Conservation (phyloP, 92 coral and sea anemone genomes). For the Epizoanthus scotinus region DNA sequence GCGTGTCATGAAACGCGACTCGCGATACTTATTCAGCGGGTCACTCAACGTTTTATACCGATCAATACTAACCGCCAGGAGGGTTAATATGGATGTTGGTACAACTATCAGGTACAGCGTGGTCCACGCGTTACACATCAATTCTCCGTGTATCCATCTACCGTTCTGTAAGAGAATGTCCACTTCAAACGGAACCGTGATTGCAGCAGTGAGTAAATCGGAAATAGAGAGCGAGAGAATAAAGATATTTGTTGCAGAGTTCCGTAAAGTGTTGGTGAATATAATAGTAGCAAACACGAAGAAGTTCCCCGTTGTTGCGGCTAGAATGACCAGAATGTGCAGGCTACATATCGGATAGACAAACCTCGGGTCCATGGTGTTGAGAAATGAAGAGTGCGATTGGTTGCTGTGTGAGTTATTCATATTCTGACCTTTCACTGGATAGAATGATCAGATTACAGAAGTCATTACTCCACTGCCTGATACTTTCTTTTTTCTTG, state of each 20-base stretch:
- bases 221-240: slow-evolving; percentile 84
- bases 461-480: neutral
- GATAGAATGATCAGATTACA: neutral
- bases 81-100: slow-evolving; percentile 94
- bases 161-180: slow-evolving; percentile 62
- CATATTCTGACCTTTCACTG: neutral
- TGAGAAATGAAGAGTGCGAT: neutral
- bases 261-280: slow-evolving; percentile 63
- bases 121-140: slow-evolving; percentile 83
- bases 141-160: slow-evolving; percentile 73
- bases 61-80: slow-evolving; percentile 86
- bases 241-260: slow-evolving; percentile 81
- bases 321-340: slow-evolving; percentile 53
- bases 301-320: slow-evolving; percentile 73
- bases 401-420: neutral
- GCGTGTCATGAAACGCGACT: slow-evolving; percentile 74
- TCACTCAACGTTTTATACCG: slow-evolving; percentile 89
- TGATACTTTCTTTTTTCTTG: neutral
- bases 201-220: slow-evolving; percentile 80
- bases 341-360: slow-evolving; percentile 32
- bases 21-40: slow-evolving; percentile 79
- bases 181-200: slow-evolving; percentile 86
- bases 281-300: slow-evolving; percentile 75
- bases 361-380: slow-evolving; percentile 20
- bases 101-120: slow-evolving; percentile 84